Conservation (phyloP, 1,140 invertebrate species). For the Phthorimaea operculella region DNA sequence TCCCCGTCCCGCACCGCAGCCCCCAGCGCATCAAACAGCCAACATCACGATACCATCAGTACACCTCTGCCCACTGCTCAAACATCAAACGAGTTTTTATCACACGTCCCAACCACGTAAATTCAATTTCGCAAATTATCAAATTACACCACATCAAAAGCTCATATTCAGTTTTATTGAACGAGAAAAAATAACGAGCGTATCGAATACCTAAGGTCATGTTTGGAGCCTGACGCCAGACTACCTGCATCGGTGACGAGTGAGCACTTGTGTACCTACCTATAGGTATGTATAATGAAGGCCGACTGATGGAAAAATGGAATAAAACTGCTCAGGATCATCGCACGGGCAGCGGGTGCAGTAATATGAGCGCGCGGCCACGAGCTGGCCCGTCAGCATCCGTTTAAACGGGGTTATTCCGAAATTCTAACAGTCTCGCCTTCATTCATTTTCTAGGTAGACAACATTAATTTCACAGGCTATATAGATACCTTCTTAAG, state of each 20-base stretch:
- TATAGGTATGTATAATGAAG: slow-evolving; percentile 56
- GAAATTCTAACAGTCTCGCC: too few species aligned
- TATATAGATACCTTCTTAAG: too few species aligned
- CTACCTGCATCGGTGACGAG: slow-evolving; percentile 59
- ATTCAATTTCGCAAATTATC: slow-evolving; percentile 47
- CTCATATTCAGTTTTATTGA: slow-evolving; percentile 42
- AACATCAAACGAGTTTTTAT: slow-evolving; percentile 39
- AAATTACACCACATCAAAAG: slow-evolving; percentile 49
- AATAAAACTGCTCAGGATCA: slow-evolving; percentile 57
- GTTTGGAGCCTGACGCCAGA: slow-evolving; percentile 44
- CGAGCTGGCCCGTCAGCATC: background rate
- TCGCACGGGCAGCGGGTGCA: slow-evolving; percentile 43
- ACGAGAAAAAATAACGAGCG: slow-evolving; percentile 54
- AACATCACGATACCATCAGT: slow-evolving; percentile 25
- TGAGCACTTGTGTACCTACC: slow-evolving; percentile 48
- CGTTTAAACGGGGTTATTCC: background rate
- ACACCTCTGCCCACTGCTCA: slow-evolving; percentile 25
- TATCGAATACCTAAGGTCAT: slow-evolving; percentile 61
- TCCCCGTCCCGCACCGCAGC: slow-evolving; percentile 23
- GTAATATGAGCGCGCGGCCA: slow-evolving; percentile 32
- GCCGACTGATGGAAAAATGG: slow-evolving; percentile 53
- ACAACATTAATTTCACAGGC: too few species aligned
- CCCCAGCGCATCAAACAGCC: slow-evolving; percentile 36
- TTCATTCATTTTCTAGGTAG: too few species aligned
- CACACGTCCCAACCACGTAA: slow-evolving; percentile 25